A percentile compares a stretch with the other conserved stretches of the same genome.
phyloP scores from a whole-genome alignment of 2,113 vertebrate species.

The Paradoxurus hermaphroditus region DNA sequence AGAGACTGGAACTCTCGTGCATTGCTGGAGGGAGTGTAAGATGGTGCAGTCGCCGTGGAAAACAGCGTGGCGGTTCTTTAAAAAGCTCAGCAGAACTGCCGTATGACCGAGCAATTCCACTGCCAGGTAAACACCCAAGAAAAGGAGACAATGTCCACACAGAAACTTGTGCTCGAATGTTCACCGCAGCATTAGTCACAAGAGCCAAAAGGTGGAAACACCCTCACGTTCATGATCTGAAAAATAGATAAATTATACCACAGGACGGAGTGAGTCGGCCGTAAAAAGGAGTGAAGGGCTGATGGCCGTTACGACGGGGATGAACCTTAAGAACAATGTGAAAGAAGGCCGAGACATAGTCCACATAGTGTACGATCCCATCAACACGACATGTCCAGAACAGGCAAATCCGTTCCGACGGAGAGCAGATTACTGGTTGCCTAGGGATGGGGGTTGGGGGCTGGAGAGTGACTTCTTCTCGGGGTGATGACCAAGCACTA shows the following conservation, averaged over 20 bases:
- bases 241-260: rapidly evolving
- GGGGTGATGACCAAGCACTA: not conserved
- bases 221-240: not conserved
- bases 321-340: not conserved
- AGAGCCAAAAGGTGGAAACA: not conserved
- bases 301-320: no score
- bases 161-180: not conserved
- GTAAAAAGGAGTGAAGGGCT: not conserved
- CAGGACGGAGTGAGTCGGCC: no score
- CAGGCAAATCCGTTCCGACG: no score
- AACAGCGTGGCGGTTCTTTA: not conserved
- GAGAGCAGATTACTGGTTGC: not conserved
- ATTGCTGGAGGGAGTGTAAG: not conserved
- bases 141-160: not conserved
- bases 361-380: rapidly evolving
- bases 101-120: not conserved
- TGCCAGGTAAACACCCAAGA: not conserved
- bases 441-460: not conserved
- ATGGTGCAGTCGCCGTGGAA: rapidly evolving
- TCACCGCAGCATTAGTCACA: not conserved
- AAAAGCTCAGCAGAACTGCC: not conserved
- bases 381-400: not conserved
- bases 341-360: not conserved
- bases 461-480: not conserved
- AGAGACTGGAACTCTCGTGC: rapidly evolving